A percentile compares a stretch with the other conserved stretches of the same genome.
Evolutionary conservation across 2,888 invertebrate genomes (phyloP).

Genomic region (Actias luna): DNA sequence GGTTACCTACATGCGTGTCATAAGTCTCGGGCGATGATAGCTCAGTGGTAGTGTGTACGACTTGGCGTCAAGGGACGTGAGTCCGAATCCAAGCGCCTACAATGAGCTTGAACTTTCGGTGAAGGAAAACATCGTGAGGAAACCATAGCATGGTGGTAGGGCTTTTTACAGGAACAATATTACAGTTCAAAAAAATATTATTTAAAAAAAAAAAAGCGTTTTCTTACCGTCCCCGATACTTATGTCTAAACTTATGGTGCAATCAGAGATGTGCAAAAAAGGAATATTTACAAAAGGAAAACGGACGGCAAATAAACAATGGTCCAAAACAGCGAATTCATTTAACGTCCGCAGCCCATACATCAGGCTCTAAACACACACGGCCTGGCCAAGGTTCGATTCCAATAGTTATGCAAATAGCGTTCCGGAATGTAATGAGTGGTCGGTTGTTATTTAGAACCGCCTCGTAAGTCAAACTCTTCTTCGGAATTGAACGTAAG

Average conservation of each 20-base stretch:
- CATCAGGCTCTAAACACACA: constrained; percentile 78
- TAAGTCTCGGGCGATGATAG: too few species aligned
- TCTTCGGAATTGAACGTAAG: constrained; percentile 60
- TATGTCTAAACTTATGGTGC: constrained; percentile 6
- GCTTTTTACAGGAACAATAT: too few species aligned
- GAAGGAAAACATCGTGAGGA: too few species aligned
- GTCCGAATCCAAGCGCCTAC: too few species aligned
- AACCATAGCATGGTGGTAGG: too few species aligned
- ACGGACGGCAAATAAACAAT: constrained; percentile 29
- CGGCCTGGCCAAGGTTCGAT: constrained; percentile 62
- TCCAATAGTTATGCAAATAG: constrained; percentile 82
- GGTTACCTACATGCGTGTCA: too few species aligned
- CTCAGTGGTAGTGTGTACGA: too few species aligned
- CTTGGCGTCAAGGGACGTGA: too few species aligned
- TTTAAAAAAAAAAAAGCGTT: too few species aligned
- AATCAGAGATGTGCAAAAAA: constrained; percentile 11
- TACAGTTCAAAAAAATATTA: not conserved
- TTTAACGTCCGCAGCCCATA: constrained; percentile 67
- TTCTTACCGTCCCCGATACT: not conserved
- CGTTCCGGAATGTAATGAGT: constrained; percentile 76
- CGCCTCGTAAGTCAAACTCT: constrained; percentile 77
- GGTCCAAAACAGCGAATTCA: constrained; percentile 52
- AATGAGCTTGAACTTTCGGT: too few species aligned
- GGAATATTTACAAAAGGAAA: constrained; percentile 9
- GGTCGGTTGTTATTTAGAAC: constrained; percentile 78